phyloP scores from a whole-genome alignment of 2,888 invertebrate species.

The Diogma glabrata region DNA sequence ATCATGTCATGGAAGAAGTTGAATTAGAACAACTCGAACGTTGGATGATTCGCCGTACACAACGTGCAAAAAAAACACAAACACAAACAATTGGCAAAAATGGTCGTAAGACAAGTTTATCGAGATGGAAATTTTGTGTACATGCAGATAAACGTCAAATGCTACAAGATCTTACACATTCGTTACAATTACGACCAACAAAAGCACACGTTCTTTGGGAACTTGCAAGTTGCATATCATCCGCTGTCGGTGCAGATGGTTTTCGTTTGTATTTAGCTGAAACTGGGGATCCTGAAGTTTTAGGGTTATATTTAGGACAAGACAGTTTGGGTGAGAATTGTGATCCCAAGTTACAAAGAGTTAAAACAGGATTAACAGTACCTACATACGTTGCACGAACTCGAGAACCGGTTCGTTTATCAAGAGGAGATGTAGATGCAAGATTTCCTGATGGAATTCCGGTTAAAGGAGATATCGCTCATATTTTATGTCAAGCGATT shows the following conservation, averaged over 20 bases:
- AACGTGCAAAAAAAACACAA: slow-evolving; percentile 37
- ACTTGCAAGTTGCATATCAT: slow-evolving; percentile 50
- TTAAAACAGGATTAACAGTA: slow-evolving; percentile 21
- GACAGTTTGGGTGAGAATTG: slow-evolving; percentile 27
- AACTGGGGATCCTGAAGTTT: slow-evolving; percentile 30
- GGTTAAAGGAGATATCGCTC: slow-evolving; percentile 33
- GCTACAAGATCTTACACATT: slow-evolving; percentile 47
- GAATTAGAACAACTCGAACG: slow-evolving; percentile 50
- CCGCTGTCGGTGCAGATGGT: slow-evolving; percentile 54
- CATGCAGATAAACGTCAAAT: slow-evolving; percentile 53
- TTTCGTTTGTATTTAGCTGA: slow-evolving; percentile 49
- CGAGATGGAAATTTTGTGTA: slow-evolving; percentile 46
- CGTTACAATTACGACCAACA: slow-evolving; percentile 46
- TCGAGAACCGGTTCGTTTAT: slow-evolving; percentile 38
- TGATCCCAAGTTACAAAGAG: slow-evolving; percentile 27
- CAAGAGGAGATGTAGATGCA: slow-evolving; percentile 36
- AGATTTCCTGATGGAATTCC: slow-evolving; percentile 40
- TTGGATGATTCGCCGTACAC: slow-evolving; percentile 49
- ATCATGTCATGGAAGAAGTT: slow-evolving; percentile 49
- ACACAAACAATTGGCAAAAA: slow-evolving; percentile 23
- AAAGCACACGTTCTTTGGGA: slow-evolving; percentile 55
- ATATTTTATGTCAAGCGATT: slow-evolving; percentile 50
- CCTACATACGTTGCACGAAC: slow-evolving; percentile 36
- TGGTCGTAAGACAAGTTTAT: slow-evolving; percentile 42
- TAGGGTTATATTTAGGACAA: slow-evolving; percentile 33